A percentile compares a stretch with the other conserved stretches of the same genome.
These are phyloP conservation scores for Sander lucioperca DNA, from an alignment of 2,113 vertebrate species.

Conservation along the genomic window DNA sequence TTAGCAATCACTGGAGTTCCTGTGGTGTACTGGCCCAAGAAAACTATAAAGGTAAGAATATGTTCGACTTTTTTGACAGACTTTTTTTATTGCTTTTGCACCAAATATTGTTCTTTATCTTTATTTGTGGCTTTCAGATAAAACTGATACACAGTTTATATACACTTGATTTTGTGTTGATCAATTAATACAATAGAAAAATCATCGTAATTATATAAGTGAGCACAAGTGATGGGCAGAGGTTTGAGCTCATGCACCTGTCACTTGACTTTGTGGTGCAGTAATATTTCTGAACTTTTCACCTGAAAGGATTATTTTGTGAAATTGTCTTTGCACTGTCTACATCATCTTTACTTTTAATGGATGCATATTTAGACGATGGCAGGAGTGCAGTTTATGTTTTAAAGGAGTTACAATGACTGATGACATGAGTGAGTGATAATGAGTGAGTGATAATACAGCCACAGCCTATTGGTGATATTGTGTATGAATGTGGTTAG, in stretches of 20 bases:
- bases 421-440: too few species aligned
- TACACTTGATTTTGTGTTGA: not conserved
- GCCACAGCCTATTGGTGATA: not conserved
- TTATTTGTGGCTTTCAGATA: not conserved
- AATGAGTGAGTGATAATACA: too few species aligned
- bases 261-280: not conserved
- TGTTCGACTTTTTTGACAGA: too few species aligned
- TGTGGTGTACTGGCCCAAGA: conserved; percentile 94
- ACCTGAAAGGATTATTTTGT: not conserved
- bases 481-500: not conserved
- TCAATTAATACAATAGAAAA: not conserved
- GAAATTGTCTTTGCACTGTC: not conserved
- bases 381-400: not conserved
- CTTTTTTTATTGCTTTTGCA: not conserved
- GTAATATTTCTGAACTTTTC: not conserved
- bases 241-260: not conserved
- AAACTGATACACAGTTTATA: not conserved
- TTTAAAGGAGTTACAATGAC: not conserved
- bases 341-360: not conserved
- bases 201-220: not conserved
- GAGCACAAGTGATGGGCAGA: not conserved
- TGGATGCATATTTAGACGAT: not conserved
- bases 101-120: not conserved
- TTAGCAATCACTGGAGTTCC: conserved; percentile 94
- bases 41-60: conserved; percentile 89